Evolutionary conservation across 1,140 invertebrate genomes (phyloP).

Genomic region (Lineus longissimus): DNA sequence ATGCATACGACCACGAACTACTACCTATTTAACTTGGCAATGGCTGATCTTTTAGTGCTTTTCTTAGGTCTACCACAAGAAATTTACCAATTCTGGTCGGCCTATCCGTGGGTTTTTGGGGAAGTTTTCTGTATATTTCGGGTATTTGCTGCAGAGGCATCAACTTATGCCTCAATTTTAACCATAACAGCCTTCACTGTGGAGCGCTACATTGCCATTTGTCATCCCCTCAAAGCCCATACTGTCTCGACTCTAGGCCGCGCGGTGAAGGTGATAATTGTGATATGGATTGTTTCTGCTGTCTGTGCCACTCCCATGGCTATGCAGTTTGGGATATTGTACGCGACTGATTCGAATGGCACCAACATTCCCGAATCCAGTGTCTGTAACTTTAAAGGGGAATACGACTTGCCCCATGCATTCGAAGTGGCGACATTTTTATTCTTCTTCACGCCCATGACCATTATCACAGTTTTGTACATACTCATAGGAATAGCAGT

Average conservation of each 20-base stretch:
- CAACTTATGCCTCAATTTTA: constrained; percentile 59
- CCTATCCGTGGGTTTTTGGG: constrained; percentile 82
- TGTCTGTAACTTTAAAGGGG: constrained; percentile 25
- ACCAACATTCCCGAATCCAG: constrained; percentile 35
- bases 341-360: constrained; percentile 21
- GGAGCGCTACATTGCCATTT: constrained; percentile 50
- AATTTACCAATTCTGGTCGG: constrained; percentile 79
- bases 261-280: constrained; percentile 72
- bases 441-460: constrained; percentile 52
- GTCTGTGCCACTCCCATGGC: constrained; percentile 68
- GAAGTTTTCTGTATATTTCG: constrained; percentile 77
- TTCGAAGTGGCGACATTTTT: constrained; percentile 38
- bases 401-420: constrained; percentile 12
- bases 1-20: constrained; percentile 78
- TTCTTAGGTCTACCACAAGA: constrained; percentile 74
- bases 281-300: constrained; percentile 74
- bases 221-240: constrained; percentile 41
- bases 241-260: constrained; percentile 62
- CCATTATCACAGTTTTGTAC: constrained; percentile 47
- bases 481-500: constrained; percentile 44
- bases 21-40: constrained; percentile 86
- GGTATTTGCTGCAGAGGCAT: constrained; percentile 79
- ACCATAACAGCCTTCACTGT: constrained; percentile 52
- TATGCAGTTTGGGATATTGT: constrained; percentile 34
- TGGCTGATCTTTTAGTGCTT: constrained; percentile 86